A percentile compares a stretch with the other conserved stretches of the same genome.
Evolutionary conservation across 2,797 vertebrate genomes (phyloP).

Genomic region (Acanthurus lineatus): DNA sequence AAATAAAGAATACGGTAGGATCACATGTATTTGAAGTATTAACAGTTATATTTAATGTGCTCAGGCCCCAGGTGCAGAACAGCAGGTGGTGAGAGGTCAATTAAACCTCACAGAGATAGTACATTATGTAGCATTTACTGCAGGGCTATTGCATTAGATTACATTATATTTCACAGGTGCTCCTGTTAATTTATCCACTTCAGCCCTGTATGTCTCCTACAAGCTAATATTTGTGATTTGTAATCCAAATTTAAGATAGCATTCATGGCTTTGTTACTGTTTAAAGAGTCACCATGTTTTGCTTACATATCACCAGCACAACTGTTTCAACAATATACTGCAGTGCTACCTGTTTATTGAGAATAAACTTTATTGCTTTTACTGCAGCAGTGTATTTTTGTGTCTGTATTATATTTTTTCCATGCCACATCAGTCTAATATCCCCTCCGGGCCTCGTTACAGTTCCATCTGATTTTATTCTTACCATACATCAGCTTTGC

Average conservation of each 20-base stretch:
- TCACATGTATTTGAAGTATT: not conserved
- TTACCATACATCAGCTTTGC: conserved; percentile 95
- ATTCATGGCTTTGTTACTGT: not conserved
- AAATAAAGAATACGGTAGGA: not conserved
- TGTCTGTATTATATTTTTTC: not conserved
- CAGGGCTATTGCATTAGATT: not conserved
- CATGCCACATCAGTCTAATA: not conserved
- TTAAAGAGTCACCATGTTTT: not conserved
- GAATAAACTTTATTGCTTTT: conserved; percentile 24
- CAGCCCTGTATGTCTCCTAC: not conserved
- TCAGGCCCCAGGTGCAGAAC: not conserved
- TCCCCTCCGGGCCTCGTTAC: conserved; percentile 29
- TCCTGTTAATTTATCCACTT: not conserved
- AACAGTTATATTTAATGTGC: not conserved
- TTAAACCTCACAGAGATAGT: not conserved
- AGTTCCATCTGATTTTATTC: conserved; percentile 42
- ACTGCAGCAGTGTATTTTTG: not conserved
- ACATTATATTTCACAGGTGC: not conserved
- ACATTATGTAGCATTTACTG: not conserved
- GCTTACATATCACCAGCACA: not conserved
- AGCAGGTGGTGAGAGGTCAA: not conserved
- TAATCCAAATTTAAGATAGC: not conserved
- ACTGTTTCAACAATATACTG: conserved; percentile 6
- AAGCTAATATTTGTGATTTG: not conserved
- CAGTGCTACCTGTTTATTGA: not conserved